Conservation (phyloP, 2,113 vertebrate genomes). For the Zosterops hypoxanthus region DNA sequence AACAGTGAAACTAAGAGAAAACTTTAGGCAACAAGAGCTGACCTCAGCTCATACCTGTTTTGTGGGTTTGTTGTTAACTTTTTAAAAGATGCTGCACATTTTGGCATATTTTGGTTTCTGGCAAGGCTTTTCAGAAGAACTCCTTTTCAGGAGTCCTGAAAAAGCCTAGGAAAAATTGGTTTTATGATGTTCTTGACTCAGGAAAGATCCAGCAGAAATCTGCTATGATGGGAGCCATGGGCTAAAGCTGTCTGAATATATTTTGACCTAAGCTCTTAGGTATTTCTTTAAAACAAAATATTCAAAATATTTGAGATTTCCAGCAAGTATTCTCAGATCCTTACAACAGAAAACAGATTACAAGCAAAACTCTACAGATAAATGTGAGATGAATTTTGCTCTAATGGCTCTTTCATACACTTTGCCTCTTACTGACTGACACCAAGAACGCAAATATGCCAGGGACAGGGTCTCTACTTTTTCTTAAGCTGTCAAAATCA, state of each 20-base stretch:
- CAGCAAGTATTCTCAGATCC: slow-evolving; percentile 7
- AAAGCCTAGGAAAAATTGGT: not conserved
- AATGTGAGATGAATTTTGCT: slow-evolving; percentile 21
- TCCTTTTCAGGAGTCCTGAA: not conserved
- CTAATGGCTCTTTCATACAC: slow-evolving; percentile 3
- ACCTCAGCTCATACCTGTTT: not conserved
- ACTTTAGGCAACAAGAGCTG: not conserved
- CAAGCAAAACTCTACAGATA: slow-evolving; percentile 25
- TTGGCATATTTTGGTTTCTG: not conserved
- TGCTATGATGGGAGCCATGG: not conserved
- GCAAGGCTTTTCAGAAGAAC: not conserved
- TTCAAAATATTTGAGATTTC: not conserved
- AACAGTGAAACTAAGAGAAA: not conserved
- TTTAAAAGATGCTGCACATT: not conserved
- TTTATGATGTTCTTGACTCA: not conserved
- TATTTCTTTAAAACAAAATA: slow-evolving; percentile 1
- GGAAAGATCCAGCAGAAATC: not conserved
- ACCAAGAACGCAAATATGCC: slow-evolving; percentile 3
- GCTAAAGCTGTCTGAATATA: not conserved
- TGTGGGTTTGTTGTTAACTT: not conserved
- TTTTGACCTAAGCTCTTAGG: not conserved
- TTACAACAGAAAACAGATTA: slow-evolving; percentile 1
- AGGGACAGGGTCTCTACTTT: slow-evolving; percentile 24
- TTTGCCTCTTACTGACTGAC: slow-evolving; percentile 39
- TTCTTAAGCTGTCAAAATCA: slow-evolving; percentile 61